phyloP scores from a whole-genome alignment of 2,888 invertebrate genomes.

The Phania funesta region DNA sequence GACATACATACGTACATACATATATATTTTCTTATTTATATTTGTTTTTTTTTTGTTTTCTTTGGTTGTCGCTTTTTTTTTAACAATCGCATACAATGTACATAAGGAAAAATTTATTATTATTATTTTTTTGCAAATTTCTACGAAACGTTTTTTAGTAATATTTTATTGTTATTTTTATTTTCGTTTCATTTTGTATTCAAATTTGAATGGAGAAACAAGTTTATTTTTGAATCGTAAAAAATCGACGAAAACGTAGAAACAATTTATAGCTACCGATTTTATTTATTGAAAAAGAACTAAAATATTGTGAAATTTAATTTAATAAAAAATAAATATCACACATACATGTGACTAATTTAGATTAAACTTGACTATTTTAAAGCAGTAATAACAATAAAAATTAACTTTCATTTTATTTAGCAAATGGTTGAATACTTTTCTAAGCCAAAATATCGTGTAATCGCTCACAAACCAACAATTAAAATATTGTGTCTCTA shows the following conservation, averaged over 20 bases:
- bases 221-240: conserved; percentile 53
- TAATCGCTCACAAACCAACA: background rate
- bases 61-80: conserved; percentile 29
- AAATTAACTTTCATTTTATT: conserved; percentile 12
- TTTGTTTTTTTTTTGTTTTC: conserved; percentile 45
- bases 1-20: background rate
- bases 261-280: background rate
- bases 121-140: conserved; percentile 61
- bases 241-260: conserved; percentile 6
- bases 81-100: background rate
- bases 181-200: conserved; percentile 66
- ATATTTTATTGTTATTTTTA: conserved; percentile 61
- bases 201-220: conserved; percentile 63
- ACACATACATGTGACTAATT: conserved; percentile 13
- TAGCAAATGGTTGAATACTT: background rate
- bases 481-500: background rate
- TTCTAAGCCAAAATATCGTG: background rate
- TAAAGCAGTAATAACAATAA: background rate
- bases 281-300: background rate
- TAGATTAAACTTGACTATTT: background rate
- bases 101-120: background rate
- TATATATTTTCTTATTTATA: conserved; percentile 15
- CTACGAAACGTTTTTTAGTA: conserved; percentile 56
- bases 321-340: conserved; percentile 5
- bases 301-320: conserved; percentile 64